Conservation (phyloP, 2,888 invertebrate genomes). For the Tinea semifulvella region DNA sequence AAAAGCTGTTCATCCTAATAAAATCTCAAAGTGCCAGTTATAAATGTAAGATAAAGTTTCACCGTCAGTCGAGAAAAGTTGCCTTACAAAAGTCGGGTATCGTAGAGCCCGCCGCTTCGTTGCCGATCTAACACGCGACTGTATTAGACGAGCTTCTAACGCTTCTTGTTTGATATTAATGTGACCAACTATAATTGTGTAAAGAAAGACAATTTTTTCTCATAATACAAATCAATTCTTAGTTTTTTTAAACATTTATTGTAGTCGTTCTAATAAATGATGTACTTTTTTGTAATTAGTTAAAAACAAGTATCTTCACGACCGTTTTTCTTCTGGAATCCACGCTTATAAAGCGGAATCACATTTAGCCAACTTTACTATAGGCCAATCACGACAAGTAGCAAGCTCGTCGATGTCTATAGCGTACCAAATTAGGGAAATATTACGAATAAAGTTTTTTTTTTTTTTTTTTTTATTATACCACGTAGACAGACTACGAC, state of each 20-base stretch:
- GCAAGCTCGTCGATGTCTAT: no score
- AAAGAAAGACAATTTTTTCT: not conserved
- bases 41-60: slow-evolving; percentile 1
- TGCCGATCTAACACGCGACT: slow-evolving; percentile 4
- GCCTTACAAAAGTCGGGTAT: slow-evolving; percentile 1
- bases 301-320: no score
- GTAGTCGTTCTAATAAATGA: no score
- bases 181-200: slow-evolving; percentile 3
- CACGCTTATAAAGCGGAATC: no score
- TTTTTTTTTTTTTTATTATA: no score
- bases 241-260: not conserved
- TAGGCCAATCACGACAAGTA: no score
- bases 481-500: no score
- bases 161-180: slow-evolving; percentile 8
- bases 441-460: no score
- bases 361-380: no score
- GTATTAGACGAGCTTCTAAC: slow-evolving; percentile 5
- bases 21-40: not conserved
- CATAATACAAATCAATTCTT: not conserved
- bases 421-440: no score
- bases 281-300: no score
- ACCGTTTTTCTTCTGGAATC: no score
- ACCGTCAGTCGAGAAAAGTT: slow-evolving; percentile 10
- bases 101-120: slow-evolving; percentile 9
- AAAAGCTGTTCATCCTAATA: not conserved